Percentiles rank a stretch among this genome's conserved stretches.
Conservation (phyloP, 2,113 vertebrate species). For the Suricata suricatta region DNA sequence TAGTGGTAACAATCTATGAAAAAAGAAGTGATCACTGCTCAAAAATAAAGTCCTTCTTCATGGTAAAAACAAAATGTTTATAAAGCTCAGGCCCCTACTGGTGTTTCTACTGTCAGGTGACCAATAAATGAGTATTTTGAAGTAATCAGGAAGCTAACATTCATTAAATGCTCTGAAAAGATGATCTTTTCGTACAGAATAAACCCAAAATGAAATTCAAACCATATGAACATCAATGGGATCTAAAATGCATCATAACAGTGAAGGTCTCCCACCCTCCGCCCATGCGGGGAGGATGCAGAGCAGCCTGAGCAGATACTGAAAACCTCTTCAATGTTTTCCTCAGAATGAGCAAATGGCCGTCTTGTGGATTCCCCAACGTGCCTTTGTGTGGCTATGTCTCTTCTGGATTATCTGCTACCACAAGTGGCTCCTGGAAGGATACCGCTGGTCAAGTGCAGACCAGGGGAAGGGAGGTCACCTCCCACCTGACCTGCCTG, state of each 20-base stretch:
- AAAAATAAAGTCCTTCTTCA: neutral
- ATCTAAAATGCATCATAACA: neutral
- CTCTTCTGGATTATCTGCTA: neutral
- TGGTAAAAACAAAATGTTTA: slow-evolving; percentile 23
- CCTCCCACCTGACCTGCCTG: too few species aligned
- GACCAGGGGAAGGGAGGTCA: neutral
- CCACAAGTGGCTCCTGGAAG: neutral
- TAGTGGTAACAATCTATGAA: neutral
- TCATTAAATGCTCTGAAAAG: neutral
- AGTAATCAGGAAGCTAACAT: neutral
- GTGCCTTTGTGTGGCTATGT: neutral
- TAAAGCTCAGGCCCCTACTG: neutral
- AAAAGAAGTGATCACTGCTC: neutral
- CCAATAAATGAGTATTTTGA: neutral
- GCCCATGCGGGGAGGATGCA: fast-evolving
- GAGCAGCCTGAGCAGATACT: neutral
- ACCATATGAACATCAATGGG: neutral
- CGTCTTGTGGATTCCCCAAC: too few species aligned
- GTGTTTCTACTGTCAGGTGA: neutral
- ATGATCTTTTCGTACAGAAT: neutral
- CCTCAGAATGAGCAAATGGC: neutral
- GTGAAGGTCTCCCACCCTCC: neutral
- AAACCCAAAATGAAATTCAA: neutral
- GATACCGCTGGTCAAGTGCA: neutral
- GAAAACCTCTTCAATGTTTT: neutral